Evolutionary conservation across 2,113 vertebrate genomes (phyloP).

Genomic region (Piaya cayana): DNA sequence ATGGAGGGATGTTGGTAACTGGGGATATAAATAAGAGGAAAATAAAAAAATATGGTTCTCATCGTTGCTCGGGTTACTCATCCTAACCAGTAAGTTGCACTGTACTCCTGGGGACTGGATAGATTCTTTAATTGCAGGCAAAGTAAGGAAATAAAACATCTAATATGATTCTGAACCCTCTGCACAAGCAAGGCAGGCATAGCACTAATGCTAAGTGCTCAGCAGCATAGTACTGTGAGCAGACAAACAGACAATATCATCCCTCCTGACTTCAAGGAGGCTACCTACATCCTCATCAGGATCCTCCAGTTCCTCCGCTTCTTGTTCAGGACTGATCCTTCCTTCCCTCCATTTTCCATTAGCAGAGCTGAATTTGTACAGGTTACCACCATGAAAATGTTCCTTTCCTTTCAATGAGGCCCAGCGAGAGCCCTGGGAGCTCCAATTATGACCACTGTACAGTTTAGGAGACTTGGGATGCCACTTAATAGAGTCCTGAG

Average conservation of each 20-base stretch:
- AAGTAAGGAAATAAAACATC: background rate
- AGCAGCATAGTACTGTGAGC: accelerated
- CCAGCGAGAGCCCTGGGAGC: conserved; percentile 70
- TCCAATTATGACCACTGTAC: conserved; percentile 71
- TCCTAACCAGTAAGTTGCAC: background rate
- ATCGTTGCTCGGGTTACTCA: background rate
- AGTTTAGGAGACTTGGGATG: conserved; percentile 71
- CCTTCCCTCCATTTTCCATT: conserved; percentile 68
- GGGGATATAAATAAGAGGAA: background rate
- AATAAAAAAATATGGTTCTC: background rate
- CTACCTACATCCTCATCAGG: conserved; percentile 66
- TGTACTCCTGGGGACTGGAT: background rate
- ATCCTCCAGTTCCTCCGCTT: conserved; percentile 72
- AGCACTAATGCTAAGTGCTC: background rate
- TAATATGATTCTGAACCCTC: background rate
- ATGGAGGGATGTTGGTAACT: background rate
- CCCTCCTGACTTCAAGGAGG: background rate
- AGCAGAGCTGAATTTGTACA: conserved; percentile 63
- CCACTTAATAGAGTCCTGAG: conserved; percentile 61
- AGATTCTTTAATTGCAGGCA: background rate
- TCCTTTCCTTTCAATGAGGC: conserved; percentile 66
- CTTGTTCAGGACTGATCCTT: conserved; percentile 70
- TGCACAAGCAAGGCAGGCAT: background rate
- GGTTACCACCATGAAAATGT: conserved; percentile 29
- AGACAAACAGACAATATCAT: background rate